Evolutionary conservation across 2,113 vertebrate species (phyloP).

Genomic region (Phrynosoma platyrhinos): DNA sequence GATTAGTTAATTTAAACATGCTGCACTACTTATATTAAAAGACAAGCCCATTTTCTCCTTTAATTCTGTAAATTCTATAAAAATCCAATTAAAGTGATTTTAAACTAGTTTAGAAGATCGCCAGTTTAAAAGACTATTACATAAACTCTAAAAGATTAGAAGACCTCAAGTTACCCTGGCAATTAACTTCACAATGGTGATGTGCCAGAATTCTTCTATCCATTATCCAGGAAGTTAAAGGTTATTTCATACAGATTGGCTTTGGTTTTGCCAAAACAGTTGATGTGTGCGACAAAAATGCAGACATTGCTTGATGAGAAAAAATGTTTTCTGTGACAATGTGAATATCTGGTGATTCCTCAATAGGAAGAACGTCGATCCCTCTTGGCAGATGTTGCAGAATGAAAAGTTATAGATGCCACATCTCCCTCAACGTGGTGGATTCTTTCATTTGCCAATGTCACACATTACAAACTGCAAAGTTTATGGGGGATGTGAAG

Average conservation of each 20-base stretch:
- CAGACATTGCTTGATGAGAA: background rate
- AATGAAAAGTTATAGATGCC: background rate
- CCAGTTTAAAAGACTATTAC: background rate
- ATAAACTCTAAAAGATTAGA: background rate
- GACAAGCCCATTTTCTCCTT: background rate
- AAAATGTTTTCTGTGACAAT: background rate
- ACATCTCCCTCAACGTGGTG: background rate
- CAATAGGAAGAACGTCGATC: background rate
- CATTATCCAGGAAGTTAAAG: background rate
- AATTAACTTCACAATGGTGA: constrained; percentile 13
- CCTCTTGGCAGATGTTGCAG: background rate
- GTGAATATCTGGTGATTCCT: too few relatives aligned
- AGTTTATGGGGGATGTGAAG: background rate
- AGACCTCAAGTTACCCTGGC: background rate
- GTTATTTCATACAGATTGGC: background rate
- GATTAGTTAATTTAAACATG: background rate
- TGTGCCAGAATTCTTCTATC: background rate
- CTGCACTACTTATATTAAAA: background rate
- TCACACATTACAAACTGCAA: background rate
- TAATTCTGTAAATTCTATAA: background rate
- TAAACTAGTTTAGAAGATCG: background rate
- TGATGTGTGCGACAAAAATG: background rate
- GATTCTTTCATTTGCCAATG: background rate
- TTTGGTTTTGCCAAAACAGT: background rate
- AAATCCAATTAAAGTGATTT: constrained; percentile 6